A percentile compares a stretch with the other conserved stretches of the same genome.
Conservation (phyloP, 2,888 invertebrate species). For the Catocala nupta region DNA sequence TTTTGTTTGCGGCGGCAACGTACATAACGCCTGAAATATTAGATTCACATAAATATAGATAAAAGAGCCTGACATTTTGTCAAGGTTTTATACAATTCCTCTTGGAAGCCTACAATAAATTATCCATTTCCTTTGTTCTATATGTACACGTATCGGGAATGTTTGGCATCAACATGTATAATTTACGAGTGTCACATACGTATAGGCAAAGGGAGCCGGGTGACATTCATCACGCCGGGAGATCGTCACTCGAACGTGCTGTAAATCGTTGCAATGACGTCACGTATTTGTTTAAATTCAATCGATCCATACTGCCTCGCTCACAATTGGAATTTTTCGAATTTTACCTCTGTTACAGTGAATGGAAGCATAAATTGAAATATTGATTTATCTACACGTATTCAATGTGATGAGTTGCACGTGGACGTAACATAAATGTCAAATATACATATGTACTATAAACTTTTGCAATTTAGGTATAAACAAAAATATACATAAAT, state of each 20-base stretch:
- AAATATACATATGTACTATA: too few relatives aligned
- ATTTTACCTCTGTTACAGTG: constrained; percentile 31
- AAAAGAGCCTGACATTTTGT: neutral
- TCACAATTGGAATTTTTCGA: constrained; percentile 26
- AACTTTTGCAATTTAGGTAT: too few relatives aligned
- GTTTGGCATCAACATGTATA: constrained; percentile 50
- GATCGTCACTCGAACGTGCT: constrained; percentile 59
- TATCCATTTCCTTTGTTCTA: constrained; percentile 40
- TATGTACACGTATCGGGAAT: constrained; percentile 41
- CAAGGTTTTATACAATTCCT: constrained; percentile 31
- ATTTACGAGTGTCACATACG: constrained; percentile 48
- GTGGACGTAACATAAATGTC: too few relatives aligned
- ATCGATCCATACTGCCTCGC: constrained; percentile 41
- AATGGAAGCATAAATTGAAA: constrained; percentile 18
- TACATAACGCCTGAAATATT: neutral
- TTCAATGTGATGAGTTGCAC: constrained; percentile 7
- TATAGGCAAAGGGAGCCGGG: constrained; percentile 36
- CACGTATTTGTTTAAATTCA: constrained; percentile 53
- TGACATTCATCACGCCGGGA: constrained; percentile 57
- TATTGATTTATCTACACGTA: constrained; percentile 18
- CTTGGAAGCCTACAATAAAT: constrained; percentile 41
- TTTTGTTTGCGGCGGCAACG: too few relatives aligned
- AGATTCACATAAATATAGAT: constrained; percentile 1
- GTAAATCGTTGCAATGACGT: constrained; percentile 52
- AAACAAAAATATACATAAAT: too few relatives aligned